phyloP scores from a whole-genome alignment of 2,888 invertebrate species.

The Synergus laeviventris region DNA sequence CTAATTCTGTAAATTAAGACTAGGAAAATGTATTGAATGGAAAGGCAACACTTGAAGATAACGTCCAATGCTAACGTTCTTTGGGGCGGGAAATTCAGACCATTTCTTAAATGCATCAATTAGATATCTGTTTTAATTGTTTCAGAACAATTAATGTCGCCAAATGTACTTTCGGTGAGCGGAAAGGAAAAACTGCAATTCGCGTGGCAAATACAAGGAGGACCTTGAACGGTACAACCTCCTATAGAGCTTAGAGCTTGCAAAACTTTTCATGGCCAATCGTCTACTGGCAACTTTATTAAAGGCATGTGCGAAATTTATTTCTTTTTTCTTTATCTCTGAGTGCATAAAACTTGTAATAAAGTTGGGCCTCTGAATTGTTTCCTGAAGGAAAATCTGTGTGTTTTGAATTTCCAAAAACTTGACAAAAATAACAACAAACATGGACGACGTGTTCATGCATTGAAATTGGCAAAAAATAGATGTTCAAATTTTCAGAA shows the following conservation, averaged over 20 bases:
- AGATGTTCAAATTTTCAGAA: no score
- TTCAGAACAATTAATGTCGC: not conserved
- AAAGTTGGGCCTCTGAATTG: not conserved
- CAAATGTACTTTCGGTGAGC: not conserved
- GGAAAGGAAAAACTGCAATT: not conserved
- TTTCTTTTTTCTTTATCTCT: not conserved
- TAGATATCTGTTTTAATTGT: not conserved
- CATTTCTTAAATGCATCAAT: no score
- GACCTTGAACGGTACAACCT: constrained; percentile 20
- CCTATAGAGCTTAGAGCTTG: constrained; percentile 23
- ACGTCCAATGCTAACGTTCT: no score
- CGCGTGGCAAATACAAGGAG: constrained; percentile 2
- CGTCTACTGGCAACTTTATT: constrained; percentile 12
- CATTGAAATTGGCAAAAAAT: no score
- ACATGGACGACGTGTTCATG: no score
- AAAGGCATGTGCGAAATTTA: constrained; percentile 1
- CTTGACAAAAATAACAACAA: not conserved
- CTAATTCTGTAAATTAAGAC: no score
- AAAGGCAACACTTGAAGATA: no score
- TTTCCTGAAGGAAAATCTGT: not conserved
- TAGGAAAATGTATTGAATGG: no score
- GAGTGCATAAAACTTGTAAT: not conserved
- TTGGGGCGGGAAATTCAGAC: no score
- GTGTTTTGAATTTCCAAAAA: not conserved
- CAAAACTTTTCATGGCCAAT: constrained; percentile 35